A percentile compares a stretch with the other conserved stretches of the same genome.
Conservation (phyloP, 2,113 vertebrate genomes). For the Lethenteron camtschaticum region DNA sequence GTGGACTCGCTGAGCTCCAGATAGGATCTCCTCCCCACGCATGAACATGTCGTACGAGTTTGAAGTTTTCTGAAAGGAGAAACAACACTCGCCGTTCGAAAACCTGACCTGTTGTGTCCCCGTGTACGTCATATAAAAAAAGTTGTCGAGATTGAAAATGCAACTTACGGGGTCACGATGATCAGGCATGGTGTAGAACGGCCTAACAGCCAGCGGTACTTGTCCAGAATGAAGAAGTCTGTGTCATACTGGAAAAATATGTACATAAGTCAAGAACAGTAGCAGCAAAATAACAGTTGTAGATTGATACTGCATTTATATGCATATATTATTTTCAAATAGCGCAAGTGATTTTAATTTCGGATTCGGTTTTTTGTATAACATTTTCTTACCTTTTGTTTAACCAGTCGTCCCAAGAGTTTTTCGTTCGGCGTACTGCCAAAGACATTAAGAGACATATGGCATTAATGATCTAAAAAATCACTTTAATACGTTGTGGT, state of each 20-base stretch:
- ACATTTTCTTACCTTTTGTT: slow-evolving; percentile 59
- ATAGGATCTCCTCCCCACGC: slow-evolving; percentile 94
- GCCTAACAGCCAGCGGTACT: slow-evolving; percentile 83
- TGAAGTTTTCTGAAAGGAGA: slow-evolving; percentile 53
- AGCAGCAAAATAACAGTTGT: neutral
- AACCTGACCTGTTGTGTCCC: neutral
- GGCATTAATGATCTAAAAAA: neutral
- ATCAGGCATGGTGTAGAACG: slow-evolving; percentile 98
- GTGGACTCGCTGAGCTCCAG: slow-evolving; percentile 85
- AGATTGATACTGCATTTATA: neutral
- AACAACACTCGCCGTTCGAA: neutral
- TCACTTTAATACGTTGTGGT: neutral
- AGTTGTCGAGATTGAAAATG: slow-evolving; percentile 2
- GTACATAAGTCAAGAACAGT: neutral
- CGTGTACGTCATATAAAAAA: slow-evolving; percentile 2
- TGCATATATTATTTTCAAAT: neutral
- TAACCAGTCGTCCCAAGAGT: slow-evolving; percentile 76
- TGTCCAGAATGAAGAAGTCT: slow-evolving; percentile 95
- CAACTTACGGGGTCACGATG: slow-evolving; percentile 54
- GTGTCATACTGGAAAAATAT: slow-evolving; percentile 59
- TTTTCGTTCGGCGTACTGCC: slow-evolving; percentile 90
- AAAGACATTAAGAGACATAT: slow-evolving; percentile 10
- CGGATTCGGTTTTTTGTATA: slow-evolving; percentile 5
- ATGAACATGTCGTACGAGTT: slow-evolving; percentile 99
- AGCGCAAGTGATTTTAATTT: neutral